These are phyloP conservation scores for Agelas oroides DNA, from an alignment of 37 sponge, comb jelly and placozoan species.

Conservation along the genomic window DNA sequence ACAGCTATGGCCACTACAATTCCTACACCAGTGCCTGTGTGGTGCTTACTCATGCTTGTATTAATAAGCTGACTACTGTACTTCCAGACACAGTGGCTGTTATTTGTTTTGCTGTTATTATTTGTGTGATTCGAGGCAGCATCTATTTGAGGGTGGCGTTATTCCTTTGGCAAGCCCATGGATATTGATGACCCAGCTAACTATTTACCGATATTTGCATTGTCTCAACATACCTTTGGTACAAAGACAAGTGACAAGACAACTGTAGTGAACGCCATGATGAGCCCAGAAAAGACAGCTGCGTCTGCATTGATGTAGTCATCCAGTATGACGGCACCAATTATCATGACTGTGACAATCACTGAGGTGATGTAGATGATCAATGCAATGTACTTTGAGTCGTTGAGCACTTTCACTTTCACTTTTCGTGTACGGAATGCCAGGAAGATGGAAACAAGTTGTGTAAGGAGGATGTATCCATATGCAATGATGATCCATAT, in stretches of 20 bases:
- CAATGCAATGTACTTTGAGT: constrained; percentile 53
- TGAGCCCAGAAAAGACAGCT: constrained; percentile 28
- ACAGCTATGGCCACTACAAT: too few relatives aligned
- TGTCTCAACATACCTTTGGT: constrained; percentile 71
- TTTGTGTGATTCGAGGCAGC: too few relatives aligned
- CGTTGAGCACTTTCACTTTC: constrained; percentile 59
- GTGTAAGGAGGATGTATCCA: constrained; percentile 23
- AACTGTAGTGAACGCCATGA: constrained; percentile 29
- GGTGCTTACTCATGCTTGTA: too few relatives aligned
- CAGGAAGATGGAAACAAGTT: constrained; percentile 43
- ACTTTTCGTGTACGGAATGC: constrained; percentile 65
- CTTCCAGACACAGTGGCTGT: too few relatives aligned
- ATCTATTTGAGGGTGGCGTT: too few relatives aligned
- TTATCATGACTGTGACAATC: constrained; percentile 27
- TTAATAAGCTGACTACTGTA: too few relatives aligned
- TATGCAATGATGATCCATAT: constrained; percentile 24
- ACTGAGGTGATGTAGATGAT: constrained; percentile 54
- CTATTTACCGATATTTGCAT: too few relatives aligned
- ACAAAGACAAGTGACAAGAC: constrained; percentile 51
- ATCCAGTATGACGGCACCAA: constrained; percentile 21
- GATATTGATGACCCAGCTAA: too few relatives aligned
- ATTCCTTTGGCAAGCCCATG: too few relatives aligned
- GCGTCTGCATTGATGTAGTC: constrained; percentile 33
- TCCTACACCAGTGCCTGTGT: too few relatives aligned
- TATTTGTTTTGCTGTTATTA: too few relatives aligned